Conservation (phyloP, 1,140 invertebrate species). For the Drosophila serrata region DNA sequence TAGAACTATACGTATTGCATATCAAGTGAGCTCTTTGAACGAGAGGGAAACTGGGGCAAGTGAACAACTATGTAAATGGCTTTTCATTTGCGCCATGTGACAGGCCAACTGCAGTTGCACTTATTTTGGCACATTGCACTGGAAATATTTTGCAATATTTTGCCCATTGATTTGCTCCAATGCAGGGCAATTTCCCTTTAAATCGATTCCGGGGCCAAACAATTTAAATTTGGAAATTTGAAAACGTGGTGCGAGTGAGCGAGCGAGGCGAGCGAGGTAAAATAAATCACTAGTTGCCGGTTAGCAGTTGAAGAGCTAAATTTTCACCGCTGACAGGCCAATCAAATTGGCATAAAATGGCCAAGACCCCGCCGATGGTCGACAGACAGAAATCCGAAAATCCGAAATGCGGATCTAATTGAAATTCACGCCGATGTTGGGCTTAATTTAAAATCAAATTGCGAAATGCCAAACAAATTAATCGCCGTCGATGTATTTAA, state of each 20-base stretch:
- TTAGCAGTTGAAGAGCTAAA: conserved; percentile 38
- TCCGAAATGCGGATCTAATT: conserved; percentile 59
- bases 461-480: conserved; percentile 74
- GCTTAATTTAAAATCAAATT: conserved; percentile 76
- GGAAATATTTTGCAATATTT: conserved; percentile 47
- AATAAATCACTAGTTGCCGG: conserved; percentile 52
- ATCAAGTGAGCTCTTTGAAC: conserved; percentile 52
- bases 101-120: conserved; percentile 37
- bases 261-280: conserved; percentile 33
- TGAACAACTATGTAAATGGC: conserved; percentile 72
- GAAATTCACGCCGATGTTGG: conserved; percentile 67
- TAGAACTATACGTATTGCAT: conserved; percentile 63
- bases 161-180: conserved; percentile 27
- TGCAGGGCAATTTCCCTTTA: conserved; percentile 22
- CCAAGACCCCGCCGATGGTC: conserved; percentile 8
- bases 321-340: conserved; percentile 59
- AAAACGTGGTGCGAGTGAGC: background rate
- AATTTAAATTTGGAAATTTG: conserved; percentile 44
- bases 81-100: conserved; percentile 64
- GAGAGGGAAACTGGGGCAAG: conserved; percentile 49
- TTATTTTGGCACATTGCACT: conserved; percentile 45
- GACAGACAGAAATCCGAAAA: conserved; percentile 18
- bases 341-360: conserved; percentile 76
- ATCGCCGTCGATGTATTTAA: conserved; percentile 67
- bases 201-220: conserved; percentile 34